Evolutionary conservation across 2,888 invertebrate genomes (phyloP), one percentile per base, ranked within the genome.

Genomic region (Melangyna quadrimaculata): DNA sequence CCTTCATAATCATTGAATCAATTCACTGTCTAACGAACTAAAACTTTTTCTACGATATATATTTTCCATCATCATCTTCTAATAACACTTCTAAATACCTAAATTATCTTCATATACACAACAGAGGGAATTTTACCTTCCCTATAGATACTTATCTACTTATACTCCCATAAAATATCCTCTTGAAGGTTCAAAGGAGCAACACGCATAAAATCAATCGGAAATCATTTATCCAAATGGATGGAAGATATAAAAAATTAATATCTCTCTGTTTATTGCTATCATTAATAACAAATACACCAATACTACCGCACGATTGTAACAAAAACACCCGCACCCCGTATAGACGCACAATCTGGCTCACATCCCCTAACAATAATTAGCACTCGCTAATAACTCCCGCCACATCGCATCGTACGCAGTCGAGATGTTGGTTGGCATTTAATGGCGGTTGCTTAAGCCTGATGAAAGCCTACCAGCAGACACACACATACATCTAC

Each of bases 181-280:
- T 67, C 12, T 7, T 32, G 19, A 67, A 67, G 74, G 63, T 57
- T 70, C 69, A 59, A 74, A 59, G 9, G 51, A 75, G 43, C 75
- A 80, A 72, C 80, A 73, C 80, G 69, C 59, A 75, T 67, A 67
- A 53, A 86, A 86, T 72, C 80, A 86, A 86, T 86, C 77, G 77
- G 45, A 81, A 86, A 78, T 73, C 69, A 86, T 86, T 86, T 81
- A 81, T 86, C 77, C 73, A 70, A 81, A 86, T 81, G 81, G 77
- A 86, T 81, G 51, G 67, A 63, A 57, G 69, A 69, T 73, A 86
- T 78, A 86, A 81, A 27, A 80, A 81, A 81, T 86, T 86, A 81
- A 86, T 86, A 86, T 78, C 73, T 65, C 40, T 14, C 71, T 29
- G 73, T 77, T 78, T 69, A 77, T 72, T 19, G 51, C 43, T 35